Percentiles rank a stretch among this genome's conserved stretches.
Evolutionary conservation across 2,888 invertebrate species (phyloP).

Genomic region (Minunthozetes semirufus): DNA sequence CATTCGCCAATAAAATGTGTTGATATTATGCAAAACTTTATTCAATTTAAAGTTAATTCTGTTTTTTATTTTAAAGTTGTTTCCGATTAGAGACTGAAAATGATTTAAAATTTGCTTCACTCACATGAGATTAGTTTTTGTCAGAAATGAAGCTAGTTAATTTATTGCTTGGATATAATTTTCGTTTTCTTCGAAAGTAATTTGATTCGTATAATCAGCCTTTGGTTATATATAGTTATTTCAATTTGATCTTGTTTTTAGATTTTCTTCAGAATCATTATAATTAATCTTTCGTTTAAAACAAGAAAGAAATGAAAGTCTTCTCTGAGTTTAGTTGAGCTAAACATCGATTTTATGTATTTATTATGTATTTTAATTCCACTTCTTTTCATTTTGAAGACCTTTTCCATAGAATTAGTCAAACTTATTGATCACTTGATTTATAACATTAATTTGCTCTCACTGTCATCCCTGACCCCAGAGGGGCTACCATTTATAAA

Average conservation of each 20-base stretch:
- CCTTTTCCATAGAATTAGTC: neutral
- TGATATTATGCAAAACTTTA: too few relatives aligned
- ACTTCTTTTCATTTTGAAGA: neutral
- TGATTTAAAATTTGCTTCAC: neutral
- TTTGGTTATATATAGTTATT: slow-evolving; percentile 2
- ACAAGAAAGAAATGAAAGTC: neutral
- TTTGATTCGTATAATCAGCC: neutral
- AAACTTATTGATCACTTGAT: neutral
- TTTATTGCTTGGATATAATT: neutral
- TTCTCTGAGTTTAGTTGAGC: neutral
- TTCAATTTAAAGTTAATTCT: too few relatives aligned
- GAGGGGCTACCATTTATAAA: neutral
- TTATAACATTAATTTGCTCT: slow-evolving; percentile 3
- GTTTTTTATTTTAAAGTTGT: too few relatives aligned
- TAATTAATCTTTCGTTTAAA: neutral
- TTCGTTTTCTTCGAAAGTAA: slow-evolving; percentile 1
- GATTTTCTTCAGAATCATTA: neutral
- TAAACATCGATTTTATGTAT: neutral
- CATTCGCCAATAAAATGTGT: too few relatives aligned
- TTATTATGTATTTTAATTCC: neutral
- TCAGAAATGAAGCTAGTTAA: neutral
- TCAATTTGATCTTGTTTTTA: neutral
- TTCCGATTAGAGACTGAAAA: too few relatives aligned
- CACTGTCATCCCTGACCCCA: neutral
- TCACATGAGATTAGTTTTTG: neutral